phyloP scores from a whole-genome alignment of 1,140 invertebrate genomes.

The Drosophila yakuba region DNA sequence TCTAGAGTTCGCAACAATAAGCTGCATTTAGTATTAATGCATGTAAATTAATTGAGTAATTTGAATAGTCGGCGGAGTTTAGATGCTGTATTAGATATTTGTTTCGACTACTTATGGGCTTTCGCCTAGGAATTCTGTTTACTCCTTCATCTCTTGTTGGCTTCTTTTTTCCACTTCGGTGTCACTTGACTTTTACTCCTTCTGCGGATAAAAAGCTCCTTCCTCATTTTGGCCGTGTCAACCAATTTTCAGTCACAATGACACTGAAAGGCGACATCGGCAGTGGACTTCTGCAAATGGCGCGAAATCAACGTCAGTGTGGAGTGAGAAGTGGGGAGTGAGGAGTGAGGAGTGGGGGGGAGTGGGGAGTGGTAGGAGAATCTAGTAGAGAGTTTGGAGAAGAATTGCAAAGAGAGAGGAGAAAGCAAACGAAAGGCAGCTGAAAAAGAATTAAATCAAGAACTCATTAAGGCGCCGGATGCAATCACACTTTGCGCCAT shows the following conservation, averaged over 20 bases:
- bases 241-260: constrained; percentile 73
- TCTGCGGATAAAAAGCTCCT: constrained; percentile 2
- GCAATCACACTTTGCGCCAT: constrained; percentile 84
- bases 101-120: no score
- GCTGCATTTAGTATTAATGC: not conserved
- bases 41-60: not conserved
- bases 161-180: constrained; percentile 50
- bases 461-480: constrained; percentile 84
- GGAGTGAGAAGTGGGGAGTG: no score
- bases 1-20: not conserved
- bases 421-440: constrained; percentile 75
- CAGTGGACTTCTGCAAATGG: constrained; percentile 70
- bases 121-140: no score
- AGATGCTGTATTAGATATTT: not conserved
- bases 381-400: constrained; percentile 11
- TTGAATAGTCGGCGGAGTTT: no score
- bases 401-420: constrained; percentile 22
- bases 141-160: constrained; percentile 11
- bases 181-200: constrained; percentile 16
- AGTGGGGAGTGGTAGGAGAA: not conserved
- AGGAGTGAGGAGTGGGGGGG: not conserved
- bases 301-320: constrained; percentile 78
- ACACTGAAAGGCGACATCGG: constrained; percentile 69
- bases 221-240: constrained; percentile 29
- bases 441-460: constrained; percentile 84